Evolutionary conservation across 2,797 vertebrate genomes (phyloP).

Genomic region (Vespertilio murinus): DNA sequence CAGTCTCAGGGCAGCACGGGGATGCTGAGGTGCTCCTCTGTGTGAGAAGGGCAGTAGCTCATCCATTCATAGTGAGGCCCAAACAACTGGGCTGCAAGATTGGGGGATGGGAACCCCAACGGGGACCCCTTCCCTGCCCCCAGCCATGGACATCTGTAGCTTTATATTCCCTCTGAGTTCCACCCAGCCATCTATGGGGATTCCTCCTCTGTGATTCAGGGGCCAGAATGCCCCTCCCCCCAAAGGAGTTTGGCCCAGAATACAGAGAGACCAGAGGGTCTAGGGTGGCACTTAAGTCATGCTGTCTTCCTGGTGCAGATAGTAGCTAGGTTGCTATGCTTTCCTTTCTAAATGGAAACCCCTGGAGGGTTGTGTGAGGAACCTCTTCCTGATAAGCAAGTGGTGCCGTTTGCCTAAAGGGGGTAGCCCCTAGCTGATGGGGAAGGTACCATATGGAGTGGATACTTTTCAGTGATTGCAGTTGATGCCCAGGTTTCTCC

Average conservation of each 20-base stretch:
- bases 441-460: background rate
- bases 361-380: background rate
- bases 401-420: background rate
- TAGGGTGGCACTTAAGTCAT: slow-evolving; percentile 28
- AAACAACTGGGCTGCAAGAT: slow-evolving; percentile 60
- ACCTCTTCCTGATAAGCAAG: background rate
- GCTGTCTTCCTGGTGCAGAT: background rate
- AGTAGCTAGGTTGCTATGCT: background rate
- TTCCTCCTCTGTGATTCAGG: slow-evolving; percentile 52
- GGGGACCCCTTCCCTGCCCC: background rate
- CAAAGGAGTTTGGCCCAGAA: slow-evolving; percentile 36
- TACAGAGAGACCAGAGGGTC: background rate
- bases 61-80: slow-evolving; percentile 25
- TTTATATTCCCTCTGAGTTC: slow-evolving; percentile 35
- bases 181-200: slow-evolving; percentile 7
- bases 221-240: slow-evolving; percentile 37
- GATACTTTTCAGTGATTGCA: background rate
- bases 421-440: background rate
- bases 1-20: background rate
- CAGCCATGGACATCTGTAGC: background rate
- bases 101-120: slow-evolving; percentile 61
- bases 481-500: background rate
- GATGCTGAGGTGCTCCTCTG: background rate
- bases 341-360: slow-evolving; percentile 10
- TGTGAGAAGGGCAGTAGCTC: slow-evolving; percentile 32